Conservation (phyloP, 2,797 vertebrate genomes). For the Arremon brunneinucha region DNA sequence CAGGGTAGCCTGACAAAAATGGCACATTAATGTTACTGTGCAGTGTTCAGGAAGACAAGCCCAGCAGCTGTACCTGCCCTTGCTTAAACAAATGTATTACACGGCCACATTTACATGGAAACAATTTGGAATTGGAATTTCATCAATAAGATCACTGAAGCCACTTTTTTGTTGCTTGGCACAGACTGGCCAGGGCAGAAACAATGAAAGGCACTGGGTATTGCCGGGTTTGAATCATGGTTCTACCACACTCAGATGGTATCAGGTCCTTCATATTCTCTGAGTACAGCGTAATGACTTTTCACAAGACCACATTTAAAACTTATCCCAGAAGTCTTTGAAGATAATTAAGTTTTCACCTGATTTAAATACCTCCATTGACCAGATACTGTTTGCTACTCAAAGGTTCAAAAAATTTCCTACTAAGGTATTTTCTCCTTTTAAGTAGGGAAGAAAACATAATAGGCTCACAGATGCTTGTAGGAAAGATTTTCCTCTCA, state of each 20-base stretch:
- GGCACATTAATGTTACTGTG: not conserved
- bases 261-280: not conserved
- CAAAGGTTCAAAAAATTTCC: not conserved
- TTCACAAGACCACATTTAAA: constrained; percentile 5
- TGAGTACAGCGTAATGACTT: not conserved
- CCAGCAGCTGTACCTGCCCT: not conserved
- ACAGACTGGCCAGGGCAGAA: not conserved
- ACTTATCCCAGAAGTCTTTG: not conserved
- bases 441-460: not conserved
- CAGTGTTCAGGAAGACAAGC: not conserved
- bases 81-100: not conserved
- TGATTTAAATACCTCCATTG: not conserved
- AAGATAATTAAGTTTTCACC: not conserved
- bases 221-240: not conserved
- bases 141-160: not conserved
- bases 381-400: not conserved
- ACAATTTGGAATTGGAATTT: not conserved
- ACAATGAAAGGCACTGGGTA: not conserved
- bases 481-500: not conserved
- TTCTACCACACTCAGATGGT: not conserved
- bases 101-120: not conserved
- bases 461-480: not conserved
- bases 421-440: not conserved
- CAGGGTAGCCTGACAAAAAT: not conserved
- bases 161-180: not conserved